Evolutionary conservation across 2,113 vertebrate genomes (phyloP), one percentile per base, ranked within the genome.

Genomic region (Corythaixoides concolor): DNA sequence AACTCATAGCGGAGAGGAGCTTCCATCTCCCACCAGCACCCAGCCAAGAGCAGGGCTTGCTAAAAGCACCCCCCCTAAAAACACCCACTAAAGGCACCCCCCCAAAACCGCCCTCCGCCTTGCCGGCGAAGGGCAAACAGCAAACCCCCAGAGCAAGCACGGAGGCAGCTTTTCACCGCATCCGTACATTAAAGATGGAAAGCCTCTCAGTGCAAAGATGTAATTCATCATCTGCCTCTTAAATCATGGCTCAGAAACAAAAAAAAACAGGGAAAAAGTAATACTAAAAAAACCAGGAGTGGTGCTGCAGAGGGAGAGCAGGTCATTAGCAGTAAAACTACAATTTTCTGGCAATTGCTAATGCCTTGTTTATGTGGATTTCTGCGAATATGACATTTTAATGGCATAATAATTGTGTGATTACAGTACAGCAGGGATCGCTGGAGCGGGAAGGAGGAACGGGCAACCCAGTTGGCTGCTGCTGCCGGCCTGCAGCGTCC

Each of bases 331-430:
- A 96, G 90, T 92, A 97, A 98, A 98, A 98, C 96, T 97, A 97
- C 98, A 96, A 98, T 98, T 98, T 98, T 96, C 97, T 89, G 93
- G 97, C 24, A 76, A 96, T 96, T 96, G 96, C 97, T 98, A 98
- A 97, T 97, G 97, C 96, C 97, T 97, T 98, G 98, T 98, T 98
- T 98, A 98, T 98, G 96, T 95, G 97, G 97, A 97, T 98, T 98
- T 97, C 97, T 97, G 95, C 13, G 53, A 97, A 97, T 98, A 97
- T 97, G 98, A 98, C 98, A 98, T 97, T 98, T 98, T 98, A 98
- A 98, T 97, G 97, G 97, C 97, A 97, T 96, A 97, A 93, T 98
- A 98, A 98, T 97, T 97, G 97, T 98, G 97, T 98, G 97, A 98
- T 98, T 98, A 98, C 97, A 98, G 97, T 97, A 97, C 90, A 97